Conservation (phyloP, 1,140 invertebrate genomes). For the Zaprionus capensis region DNA sequence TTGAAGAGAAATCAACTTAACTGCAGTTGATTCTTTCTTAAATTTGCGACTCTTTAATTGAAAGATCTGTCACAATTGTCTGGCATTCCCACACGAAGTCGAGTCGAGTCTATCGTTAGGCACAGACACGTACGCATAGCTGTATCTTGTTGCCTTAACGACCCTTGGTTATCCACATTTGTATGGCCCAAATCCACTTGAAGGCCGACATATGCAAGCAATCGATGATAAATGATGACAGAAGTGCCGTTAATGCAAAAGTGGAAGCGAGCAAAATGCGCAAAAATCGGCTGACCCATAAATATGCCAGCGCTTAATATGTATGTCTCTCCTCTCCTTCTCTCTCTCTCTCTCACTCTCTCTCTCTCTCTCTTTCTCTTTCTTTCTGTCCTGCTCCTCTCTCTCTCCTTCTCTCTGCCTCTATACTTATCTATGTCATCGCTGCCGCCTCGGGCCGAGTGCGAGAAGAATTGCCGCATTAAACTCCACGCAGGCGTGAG, state of each 20-base stretch:
- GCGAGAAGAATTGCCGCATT: conserved; percentile 31
- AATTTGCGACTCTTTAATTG: conserved; percentile 3
- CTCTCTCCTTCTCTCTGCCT: neutral
- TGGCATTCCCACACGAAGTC: neutral
- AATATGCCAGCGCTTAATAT: conserved; percentile 55
- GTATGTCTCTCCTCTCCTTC: conserved; percentile 17
- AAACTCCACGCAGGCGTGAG: conserved; percentile 58
- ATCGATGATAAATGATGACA: conserved; percentile 78
- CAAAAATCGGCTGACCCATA: conserved; percentile 67
- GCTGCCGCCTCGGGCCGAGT: neutral
- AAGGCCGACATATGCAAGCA: conserved; percentile 67
- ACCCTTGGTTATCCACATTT: conserved; percentile 37
- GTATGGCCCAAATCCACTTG: conserved; percentile 56
- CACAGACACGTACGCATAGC: conserved; percentile 39
- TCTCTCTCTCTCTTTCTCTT: neutral
- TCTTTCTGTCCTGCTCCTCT: neutral
- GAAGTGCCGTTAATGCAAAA: conserved; percentile 58
- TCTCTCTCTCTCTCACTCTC: neutral
- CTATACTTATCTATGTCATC: conserved; percentile 50
- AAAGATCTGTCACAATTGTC: neutral
- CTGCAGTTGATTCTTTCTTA: neutral
- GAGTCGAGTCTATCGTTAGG: conserved; percentile 34
- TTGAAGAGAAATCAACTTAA: neutral
- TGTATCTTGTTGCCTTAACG: conserved; percentile 31
- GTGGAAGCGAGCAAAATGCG: conserved; percentile 23